Evolutionary conservation across 2,113 vertebrate species (phyloP).

Genomic region (Oncorhynchus nerka): DNA sequence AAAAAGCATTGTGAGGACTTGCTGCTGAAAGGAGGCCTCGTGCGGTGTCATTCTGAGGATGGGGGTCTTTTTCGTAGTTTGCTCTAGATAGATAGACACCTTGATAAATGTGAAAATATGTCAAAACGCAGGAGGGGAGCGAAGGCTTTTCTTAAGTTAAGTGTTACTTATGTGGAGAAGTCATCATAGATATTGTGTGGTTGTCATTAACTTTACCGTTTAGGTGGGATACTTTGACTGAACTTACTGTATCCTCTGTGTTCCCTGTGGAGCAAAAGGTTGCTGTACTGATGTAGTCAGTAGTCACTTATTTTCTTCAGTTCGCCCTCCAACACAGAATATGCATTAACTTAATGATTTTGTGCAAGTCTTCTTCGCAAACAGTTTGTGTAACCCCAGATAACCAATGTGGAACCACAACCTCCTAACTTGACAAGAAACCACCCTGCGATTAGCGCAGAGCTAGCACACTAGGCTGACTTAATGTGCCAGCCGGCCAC

Average conservation of each 20-base stretch:
- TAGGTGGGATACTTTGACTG: background rate
- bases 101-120: slow-evolving; percentile 72
- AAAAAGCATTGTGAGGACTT: slow-evolving; percentile 54
- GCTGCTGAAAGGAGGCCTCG: slow-evolving; percentile 66
- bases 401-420: slow-evolving; percentile 18
- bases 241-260: slow-evolving; percentile 15
- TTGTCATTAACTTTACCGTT: slow-evolving; percentile 50
- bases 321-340: background rate
- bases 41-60: slow-evolving; percentile 50
- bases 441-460: slow-evolving; percentile 38
- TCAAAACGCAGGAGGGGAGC: slow-evolving; percentile 71
- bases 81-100: slow-evolving; percentile 68
- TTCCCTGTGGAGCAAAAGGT: slow-evolving; percentile 8
- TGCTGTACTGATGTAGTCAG: background rate
- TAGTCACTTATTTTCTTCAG: background rate
- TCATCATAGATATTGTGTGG: slow-evolving; percentile 62
- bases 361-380: background rate
- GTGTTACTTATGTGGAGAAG: slow-evolving; percentile 63
- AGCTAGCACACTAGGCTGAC: slow-evolving; percentile 54
- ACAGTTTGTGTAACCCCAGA: slow-evolving; percentile 11
- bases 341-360: background rate
- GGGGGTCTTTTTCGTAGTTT: slow-evolving; percentile 60
- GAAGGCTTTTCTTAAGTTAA: slow-evolving; percentile 51
- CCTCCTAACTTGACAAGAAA: slow-evolving; percentile 36
- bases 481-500: slow-evolving; percentile 58